These are phyloP conservation scores for Trichopoda pennipes DNA, from an alignment of 2,888 invertebrate species.

Conservation along the genomic window DNA sequence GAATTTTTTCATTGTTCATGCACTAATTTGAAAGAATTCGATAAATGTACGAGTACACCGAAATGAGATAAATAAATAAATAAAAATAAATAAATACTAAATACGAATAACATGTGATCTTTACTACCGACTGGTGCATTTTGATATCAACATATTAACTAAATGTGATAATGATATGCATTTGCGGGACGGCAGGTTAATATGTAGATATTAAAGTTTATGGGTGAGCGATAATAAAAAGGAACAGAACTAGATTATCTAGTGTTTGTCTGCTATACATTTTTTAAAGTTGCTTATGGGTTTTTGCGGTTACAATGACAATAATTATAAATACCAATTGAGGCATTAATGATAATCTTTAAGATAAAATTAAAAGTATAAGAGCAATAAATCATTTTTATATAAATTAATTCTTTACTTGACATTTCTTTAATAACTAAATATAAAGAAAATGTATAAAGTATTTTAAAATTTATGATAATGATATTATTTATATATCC, in stretches of 20 bases:
- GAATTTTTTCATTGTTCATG: constrained; percentile 75
- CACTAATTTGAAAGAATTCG: constrained; percentile 68
- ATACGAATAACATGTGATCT: constrained; percentile 53
- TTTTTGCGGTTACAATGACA: constrained; percentile 8
- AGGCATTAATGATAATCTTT: background rate
- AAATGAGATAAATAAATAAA: constrained; percentile 63
- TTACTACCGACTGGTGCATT: background rate
- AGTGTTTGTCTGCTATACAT: constrained; percentile 2
- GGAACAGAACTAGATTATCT: constrained; percentile 25
- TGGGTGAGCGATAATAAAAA: constrained; percentile 14
- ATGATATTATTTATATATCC: no score
- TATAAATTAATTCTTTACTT: no score
- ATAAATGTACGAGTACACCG: constrained; percentile 65
- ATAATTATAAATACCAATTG: background rate
- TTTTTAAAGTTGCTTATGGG: background rate
- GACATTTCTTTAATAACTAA: no score
- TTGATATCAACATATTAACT: constrained; percentile 20
- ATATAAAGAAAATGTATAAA: no score
- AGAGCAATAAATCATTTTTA: no score
- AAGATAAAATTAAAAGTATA: background rate
- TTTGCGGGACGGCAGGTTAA: background rate
- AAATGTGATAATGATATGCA: constrained; percentile 62
- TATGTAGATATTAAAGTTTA: constrained; percentile 4
- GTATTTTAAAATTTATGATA: no score
- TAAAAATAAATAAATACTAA: constrained; percentile 36